Evolutionary conservation across 2,113 vertebrate species (phyloP).

Genomic region (Stictonetta naevosa): DNA sequence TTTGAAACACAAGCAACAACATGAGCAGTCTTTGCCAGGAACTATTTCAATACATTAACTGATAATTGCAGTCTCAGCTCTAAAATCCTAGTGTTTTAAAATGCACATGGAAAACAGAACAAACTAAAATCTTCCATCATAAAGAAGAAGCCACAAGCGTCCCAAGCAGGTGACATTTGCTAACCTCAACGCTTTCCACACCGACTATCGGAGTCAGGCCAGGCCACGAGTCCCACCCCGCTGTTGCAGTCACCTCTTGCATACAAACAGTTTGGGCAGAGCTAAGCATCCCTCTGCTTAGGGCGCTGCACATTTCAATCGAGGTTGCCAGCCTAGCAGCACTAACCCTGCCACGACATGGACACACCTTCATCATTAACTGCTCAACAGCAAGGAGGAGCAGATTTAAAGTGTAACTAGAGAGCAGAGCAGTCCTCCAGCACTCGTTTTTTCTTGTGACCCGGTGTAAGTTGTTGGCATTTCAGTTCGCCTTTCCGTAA

Average conservation of each 20-base stretch:
- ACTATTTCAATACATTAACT: background rate
- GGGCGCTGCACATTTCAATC: rapidly evolving
- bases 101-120: background rate
- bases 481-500: background rate
- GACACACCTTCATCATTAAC: rapidly evolving
- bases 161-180: background rate
- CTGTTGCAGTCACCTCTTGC: rapidly evolving
- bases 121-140: background rate
- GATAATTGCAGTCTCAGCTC: background rate
- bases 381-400: background rate
- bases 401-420: rapidly evolving
- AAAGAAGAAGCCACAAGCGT: rapidly evolving
- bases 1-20: background rate
- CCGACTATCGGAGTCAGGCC: rapidly evolving
- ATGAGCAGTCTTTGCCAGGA: background rate
- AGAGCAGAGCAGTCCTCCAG: background rate
- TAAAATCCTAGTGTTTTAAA: background rate
- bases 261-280: rapidly evolving
- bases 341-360: background rate
- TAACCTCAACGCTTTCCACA: rapidly evolving
- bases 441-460: too few relatives aligned
- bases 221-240: rapidly evolving
- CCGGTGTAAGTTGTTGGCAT: background rate
- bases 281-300: background rate
- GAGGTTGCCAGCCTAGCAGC: background rate